phyloP scores from a whole-genome alignment of 1,140 invertebrate species.

The Heliconius hermathena region DNA sequence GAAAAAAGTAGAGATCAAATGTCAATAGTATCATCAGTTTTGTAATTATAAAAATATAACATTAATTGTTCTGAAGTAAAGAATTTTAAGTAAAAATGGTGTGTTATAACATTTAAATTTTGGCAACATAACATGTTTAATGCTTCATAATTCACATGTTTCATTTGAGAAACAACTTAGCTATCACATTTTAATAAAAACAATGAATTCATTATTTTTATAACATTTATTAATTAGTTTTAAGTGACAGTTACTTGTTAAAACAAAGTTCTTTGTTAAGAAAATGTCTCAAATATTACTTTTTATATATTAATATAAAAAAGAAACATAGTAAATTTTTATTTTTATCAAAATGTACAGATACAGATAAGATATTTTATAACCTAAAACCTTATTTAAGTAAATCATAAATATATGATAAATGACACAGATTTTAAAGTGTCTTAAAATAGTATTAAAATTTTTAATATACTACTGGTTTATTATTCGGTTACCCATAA shows the following conservation, averaged over 20 bases:
- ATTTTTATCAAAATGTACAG: slow-evolving; percentile 23
- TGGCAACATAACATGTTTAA: no score
- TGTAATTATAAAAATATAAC: no score
- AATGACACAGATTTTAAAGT: background rate
- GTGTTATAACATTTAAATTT: no score
- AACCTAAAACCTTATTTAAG: slow-evolving; percentile 33
- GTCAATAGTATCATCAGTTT: no score
- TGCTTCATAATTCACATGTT: no score
- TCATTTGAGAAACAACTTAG: no score
- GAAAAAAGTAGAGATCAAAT: background rate
- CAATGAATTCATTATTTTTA: no score
- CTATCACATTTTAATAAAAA: no score
- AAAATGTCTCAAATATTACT: background rate
- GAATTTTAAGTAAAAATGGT: no score
- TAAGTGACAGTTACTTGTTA: background rate
- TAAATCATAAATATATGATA: background rate
- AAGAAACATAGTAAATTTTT: background rate
- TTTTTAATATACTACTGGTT: background rate
- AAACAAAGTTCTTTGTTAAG: background rate
- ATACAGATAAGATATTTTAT: slow-evolving; percentile 43
- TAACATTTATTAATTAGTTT: background rate
- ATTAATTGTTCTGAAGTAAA: no score
- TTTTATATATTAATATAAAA: background rate
- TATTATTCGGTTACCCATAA: background rate
- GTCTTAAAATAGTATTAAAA: background rate